These are phyloP conservation scores for Pelecanoides urinatrix DNA, from an alignment of 2,113 vertebrate species.

Conservation along the genomic window DNA sequence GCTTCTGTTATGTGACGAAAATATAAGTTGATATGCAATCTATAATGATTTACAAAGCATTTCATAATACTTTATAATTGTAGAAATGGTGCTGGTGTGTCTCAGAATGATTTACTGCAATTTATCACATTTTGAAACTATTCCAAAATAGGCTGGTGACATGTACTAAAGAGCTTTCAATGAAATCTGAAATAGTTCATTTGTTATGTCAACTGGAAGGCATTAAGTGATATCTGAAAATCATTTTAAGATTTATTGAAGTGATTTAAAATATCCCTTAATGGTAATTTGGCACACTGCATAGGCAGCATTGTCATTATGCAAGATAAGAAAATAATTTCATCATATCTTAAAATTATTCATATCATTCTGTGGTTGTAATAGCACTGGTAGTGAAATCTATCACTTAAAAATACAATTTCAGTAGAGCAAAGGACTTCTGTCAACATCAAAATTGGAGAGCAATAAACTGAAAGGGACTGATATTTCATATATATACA, in stretches of 20 bases:
- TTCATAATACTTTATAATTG: constrained; percentile 32
- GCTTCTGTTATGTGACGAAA: constrained; percentile 46
- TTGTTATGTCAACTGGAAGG: constrained; percentile 72
- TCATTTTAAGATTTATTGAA: constrained; percentile 70
- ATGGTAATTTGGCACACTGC: constrained; percentile 57
- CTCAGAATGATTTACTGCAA: constrained; percentile 58
- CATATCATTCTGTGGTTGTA: background rate
- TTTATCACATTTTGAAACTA: constrained; percentile 70
- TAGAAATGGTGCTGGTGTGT: background rate
- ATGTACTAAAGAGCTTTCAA: constrained; percentile 70
- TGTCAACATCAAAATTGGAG: background rate
- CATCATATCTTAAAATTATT: constrained; percentile 56
- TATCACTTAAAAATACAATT: constrained; percentile 14
- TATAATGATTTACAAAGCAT: constrained; percentile 38
- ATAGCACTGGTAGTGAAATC: background rate
- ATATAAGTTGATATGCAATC: constrained; percentile 14
- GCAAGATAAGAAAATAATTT: constrained; percentile 56
- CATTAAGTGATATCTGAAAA: constrained; percentile 75
- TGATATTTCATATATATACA: background rate
- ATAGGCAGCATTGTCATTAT: constrained; percentile 62
- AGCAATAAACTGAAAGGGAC: background rate
- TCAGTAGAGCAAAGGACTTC: background rate
- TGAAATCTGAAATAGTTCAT: constrained; percentile 71
- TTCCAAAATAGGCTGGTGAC: constrained; percentile 69
- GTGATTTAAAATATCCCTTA: constrained; percentile 70